Percentiles rank a stretch among this genome's conserved stretches.
phyloP scores from a whole-genome alignment of 2,113 vertebrate species.

The Lipotes vexillifer region DNA sequence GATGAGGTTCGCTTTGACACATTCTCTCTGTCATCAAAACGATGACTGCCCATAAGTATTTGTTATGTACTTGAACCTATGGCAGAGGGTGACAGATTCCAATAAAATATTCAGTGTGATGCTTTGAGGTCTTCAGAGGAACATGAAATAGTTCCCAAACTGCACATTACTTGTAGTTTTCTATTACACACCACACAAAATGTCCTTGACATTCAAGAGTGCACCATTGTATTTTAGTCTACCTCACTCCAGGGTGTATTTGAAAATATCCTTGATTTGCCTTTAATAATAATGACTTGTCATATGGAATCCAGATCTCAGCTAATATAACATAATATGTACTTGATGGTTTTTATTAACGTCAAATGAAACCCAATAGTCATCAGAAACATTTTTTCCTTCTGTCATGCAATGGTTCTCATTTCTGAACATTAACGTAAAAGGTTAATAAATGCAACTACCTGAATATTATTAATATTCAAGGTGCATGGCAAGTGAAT shows the following conservation, averaged over 20 bases:
- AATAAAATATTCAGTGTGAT: constrained; percentile 80
- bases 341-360: constrained; percentile 86
- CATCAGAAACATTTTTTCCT: constrained; percentile 74
- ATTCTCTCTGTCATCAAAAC: constrained; percentile 6
- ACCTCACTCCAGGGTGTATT: constrained; percentile 85
- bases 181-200: constrained; percentile 78
- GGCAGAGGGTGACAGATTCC: constrained; percentile 63
- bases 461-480: constrained; percentile 78
- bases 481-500: constrained; percentile 66
- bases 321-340: constrained; percentile 84
- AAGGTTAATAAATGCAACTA: constrained; percentile 82
- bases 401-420: constrained; percentile 76
- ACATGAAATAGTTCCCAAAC: constrained; percentile 80
- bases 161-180: constrained; percentile 81
- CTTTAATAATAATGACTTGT: constrained; percentile 89
- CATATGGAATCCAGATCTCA: constrained; percentile 83
- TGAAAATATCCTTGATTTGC: constrained; percentile 86
- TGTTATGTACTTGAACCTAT: constrained; percentile 64
- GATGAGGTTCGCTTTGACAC: not conserved
- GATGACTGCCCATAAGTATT: constrained; percentile 77
- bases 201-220: constrained; percentile 87
- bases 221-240: constrained; percentile 83
- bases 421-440: constrained; percentile 79
- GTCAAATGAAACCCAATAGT: constrained; percentile 78
- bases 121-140: constrained; percentile 78